Evolutionary conservation across 2,113 vertebrate species (phyloP), one percentile per base, ranked within the genome.

Genomic region (Ammodytes dubius): DNA sequence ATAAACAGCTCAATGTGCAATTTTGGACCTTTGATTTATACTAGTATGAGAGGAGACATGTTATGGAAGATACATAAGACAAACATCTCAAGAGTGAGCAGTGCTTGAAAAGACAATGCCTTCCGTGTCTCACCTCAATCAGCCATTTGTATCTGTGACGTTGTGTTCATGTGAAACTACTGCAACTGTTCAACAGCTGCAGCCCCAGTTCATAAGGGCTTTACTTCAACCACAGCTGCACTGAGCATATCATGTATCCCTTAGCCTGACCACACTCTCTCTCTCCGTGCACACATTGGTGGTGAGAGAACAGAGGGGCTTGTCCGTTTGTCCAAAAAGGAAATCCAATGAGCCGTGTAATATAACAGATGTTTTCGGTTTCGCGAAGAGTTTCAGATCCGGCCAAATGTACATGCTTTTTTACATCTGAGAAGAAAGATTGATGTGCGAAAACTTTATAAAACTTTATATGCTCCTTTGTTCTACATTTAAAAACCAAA

Each of bases 131-230:
- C 64, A 64, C 39, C 47, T 54, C 43, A 50, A 64, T 59, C 40
- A 39, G 49, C 11, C 47, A 10, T 19, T 17, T 40, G 57, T 78
- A 63, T 70, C 70, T 70, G 81, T 19, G 58, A 53, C 64, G 85
- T 39, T 27, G 56, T 56, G 40, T 45, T 53, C 42, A 37, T 65
- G 76, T 75, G 83, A 91, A 88, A 89, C 88, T 60, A 72, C 68
- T 75, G 4, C 1, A 63, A 46, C 84, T 15, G 27, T 65, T 64
- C 64, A 64, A 79, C 87, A 92, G 85, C 88, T 92, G 87, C 83
- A 70, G 64, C 71, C 35, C 46, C 46, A 43, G 77, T 76, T 50
- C 59, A 47, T 70, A 37, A 35, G 77, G 58, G 27, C 52, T 70
- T 72, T 40, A 53, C 7, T 68, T 72, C 79, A 49, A 64, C 56